A percentile compares a stretch with the other conserved stretches of the same genome.
Conservation (phyloP, 2,888 invertebrate genomes). For the Girardia tigrina region DNA sequence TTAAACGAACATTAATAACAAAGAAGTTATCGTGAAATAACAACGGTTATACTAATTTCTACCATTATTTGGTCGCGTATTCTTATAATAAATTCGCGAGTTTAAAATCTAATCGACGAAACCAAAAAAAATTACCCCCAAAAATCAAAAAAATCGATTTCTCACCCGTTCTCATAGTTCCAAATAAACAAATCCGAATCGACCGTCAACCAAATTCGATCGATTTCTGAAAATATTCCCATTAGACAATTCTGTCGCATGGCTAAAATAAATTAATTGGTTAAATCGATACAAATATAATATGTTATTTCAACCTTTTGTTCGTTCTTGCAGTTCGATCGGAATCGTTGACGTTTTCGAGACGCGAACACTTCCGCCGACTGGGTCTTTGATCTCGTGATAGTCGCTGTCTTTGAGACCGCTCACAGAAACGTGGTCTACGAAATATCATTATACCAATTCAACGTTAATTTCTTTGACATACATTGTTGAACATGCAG, state of each 20-base stretch:
- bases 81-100: no score
- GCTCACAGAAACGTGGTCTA: background rate
- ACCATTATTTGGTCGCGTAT: no score
- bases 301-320: background rate
- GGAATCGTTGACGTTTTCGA: background rate
- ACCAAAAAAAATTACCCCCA: no score
- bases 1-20: no score
- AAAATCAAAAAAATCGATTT: no score
- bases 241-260: constrained; percentile 89
- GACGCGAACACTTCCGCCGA: background rate
- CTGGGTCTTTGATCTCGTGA: background rate
- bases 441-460: background rate
- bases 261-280: constrained; percentile 54
- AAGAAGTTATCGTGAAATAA: no score
- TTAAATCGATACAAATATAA: background rate
- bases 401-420: background rate
- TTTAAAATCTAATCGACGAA: no score
- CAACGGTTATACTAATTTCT: no score
- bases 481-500: background rate
- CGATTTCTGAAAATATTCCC: constrained; percentile 90
- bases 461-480: background rate
- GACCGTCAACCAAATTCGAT: constrained; percentile 86
- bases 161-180: constrained; percentile 75
- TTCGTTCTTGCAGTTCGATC: background rate
- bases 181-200: constrained; percentile 94